Percentiles rank a stretch among this genome's conserved stretches.
Conservation (phyloP, 2,888 invertebrate genomes). For the Sphecodes monilicornis region DNA sequence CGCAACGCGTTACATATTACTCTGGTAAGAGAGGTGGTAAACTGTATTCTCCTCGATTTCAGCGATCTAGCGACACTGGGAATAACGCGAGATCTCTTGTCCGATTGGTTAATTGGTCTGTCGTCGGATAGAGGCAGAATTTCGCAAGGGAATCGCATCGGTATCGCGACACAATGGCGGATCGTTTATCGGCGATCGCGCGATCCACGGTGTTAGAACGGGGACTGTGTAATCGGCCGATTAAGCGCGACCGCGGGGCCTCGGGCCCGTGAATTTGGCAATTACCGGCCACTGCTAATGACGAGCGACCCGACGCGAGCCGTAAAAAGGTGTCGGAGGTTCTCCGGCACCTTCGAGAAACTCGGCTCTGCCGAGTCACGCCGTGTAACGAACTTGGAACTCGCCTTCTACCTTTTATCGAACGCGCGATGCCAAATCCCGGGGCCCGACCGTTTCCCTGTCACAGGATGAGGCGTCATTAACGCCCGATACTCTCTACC, state of each 20-base stretch:
- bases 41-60: too few relatives aligned
- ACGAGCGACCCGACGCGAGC: slow-evolving; percentile 60
- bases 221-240: slow-evolving; percentile 64
- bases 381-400: slow-evolving; percentile 81
- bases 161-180: slow-evolving; percentile 37
- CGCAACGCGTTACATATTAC: too few relatives aligned
- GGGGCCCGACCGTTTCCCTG: slow-evolving; percentile 56
- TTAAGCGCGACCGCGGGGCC: slow-evolving; percentile 69
- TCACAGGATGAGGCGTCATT: slow-evolving; percentile 63
- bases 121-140: slow-evolving; percentile 26
- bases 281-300: slow-evolving; percentile 74
- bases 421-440: slow-evolving; percentile 63
- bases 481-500: slow-evolving; percentile 42
- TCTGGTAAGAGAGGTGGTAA: too few relatives aligned
- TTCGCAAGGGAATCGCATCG: slow-evolving; percentile 12
- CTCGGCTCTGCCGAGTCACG: slow-evolving; percentile 81
- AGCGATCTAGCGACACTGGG: too few relatives aligned
- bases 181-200: slow-evolving; percentile 58
- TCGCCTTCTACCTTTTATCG: slow-evolving; percentile 57
- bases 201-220: slow-evolving; percentile 45
- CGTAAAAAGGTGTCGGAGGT: slow-evolving; percentile 56
- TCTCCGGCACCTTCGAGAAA: slow-evolving; percentile 56
- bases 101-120: slow-evolving; percentile 53
- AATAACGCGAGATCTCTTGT: neutral
- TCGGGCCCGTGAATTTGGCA: slow-evolving; percentile 73